Conservation (phyloP, 1,140 invertebrate genomes). For the Zophobas atratus region DNA sequence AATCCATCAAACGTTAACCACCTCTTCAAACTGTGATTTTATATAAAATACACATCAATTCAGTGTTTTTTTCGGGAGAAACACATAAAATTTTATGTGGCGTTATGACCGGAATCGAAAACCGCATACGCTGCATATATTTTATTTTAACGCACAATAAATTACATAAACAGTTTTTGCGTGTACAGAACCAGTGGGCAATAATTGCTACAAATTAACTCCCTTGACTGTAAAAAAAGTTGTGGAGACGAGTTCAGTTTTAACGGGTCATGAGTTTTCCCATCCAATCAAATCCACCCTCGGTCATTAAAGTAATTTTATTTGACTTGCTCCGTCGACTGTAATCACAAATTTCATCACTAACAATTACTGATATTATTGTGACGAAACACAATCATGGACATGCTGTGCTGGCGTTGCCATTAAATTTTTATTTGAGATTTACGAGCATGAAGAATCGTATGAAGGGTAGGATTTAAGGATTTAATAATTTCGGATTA, state of each 20-base stretch:
- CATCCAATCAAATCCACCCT: slow-evolving; percentile 35
- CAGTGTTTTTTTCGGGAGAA: neutral
- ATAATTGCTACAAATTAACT: neutral
- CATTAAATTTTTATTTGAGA: slow-evolving; percentile 15
- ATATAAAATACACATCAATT: too few relatives aligned
- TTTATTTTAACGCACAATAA: neutral
- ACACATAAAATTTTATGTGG: slow-evolving; percentile 19
- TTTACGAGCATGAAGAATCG: neutral
- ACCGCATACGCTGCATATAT: neutral
- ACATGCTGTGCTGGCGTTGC: neutral
- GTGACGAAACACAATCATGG: neutral
- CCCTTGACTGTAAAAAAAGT: slow-evolving; percentile 3
- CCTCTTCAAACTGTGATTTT: too few relatives aligned
- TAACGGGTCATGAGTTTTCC: slow-evolving; percentile 34
- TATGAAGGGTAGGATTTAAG: neutral
- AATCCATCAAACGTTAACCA: too few relatives aligned
- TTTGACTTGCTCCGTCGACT: slow-evolving; percentile 32
- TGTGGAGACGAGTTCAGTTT: slow-evolving; percentile 4
- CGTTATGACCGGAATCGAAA: neutral
- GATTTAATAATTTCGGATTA: too few relatives aligned
- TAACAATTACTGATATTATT: slow-evolving; percentile 26
- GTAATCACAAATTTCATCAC: slow-evolving; percentile 37
- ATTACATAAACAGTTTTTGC: slow-evolving; percentile 13
- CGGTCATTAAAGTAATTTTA: slow-evolving; percentile 37
- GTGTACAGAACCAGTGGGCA: neutral